Conservation (phyloP, 2,888 invertebrate species). For the Gari tellinella region DNA sequence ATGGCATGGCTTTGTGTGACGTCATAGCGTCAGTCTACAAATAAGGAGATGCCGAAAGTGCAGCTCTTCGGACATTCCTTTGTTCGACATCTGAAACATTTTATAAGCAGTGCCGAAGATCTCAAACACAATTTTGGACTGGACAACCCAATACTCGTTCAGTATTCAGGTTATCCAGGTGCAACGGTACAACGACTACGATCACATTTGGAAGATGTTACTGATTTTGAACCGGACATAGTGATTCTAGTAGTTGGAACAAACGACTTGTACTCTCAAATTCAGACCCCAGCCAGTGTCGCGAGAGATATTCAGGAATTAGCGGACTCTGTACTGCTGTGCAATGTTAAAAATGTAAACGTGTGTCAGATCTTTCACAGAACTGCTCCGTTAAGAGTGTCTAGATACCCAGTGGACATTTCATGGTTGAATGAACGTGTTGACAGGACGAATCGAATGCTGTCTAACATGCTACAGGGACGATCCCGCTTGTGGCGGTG, state of each 20-base stretch:
- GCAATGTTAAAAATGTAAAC: background rate
- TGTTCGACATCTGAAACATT: background rate
- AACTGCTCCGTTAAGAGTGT: background rate
- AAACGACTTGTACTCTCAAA: slow-evolving; percentile 1
- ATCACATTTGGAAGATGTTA: background rate
- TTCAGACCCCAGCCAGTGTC: background rate
- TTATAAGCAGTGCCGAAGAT: background rate
- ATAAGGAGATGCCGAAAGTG: too few relatives aligned
- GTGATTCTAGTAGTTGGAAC: slow-evolving; percentile 3
- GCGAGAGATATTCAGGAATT: background rate
- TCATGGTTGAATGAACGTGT: slow-evolving; percentile 4
- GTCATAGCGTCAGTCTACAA: too few relatives aligned
- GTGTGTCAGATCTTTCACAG: background rate
- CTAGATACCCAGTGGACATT: background rate
- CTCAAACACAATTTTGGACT: background rate
- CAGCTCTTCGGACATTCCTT: background rate
- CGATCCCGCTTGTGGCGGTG: background rate
- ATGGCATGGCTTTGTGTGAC: too few relatives aligned
- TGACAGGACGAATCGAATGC: background rate
- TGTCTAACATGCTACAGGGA: background rate
- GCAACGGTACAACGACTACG: background rate
- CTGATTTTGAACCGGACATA: slow-evolving; percentile 7
- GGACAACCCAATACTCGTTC: background rate
- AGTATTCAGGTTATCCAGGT: background rate
- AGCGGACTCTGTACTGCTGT: background rate